Percentiles rank a stretch among this genome's conserved stretches.
phyloP scores from a whole-genome alignment of 2,113 vertebrate species.

The Lophotis ruficrista region DNA sequence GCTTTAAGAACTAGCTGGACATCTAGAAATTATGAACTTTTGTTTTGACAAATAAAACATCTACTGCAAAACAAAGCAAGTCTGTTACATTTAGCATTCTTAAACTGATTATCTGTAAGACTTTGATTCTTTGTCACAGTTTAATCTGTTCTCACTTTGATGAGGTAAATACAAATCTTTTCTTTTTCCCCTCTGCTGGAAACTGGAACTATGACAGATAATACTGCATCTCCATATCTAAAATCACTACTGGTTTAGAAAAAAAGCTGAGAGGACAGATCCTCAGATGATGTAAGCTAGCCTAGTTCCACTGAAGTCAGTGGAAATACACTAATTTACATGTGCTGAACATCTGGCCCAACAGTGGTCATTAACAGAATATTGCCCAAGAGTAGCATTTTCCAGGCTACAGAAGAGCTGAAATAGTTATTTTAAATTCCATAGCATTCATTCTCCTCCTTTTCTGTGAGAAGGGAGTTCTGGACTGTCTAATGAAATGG shows the following conservation, averaged over 20 bases:
- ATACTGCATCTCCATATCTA: not conserved
- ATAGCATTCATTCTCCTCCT: not conserved
- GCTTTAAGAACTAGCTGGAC: not conserved
- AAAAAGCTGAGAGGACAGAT: slow-evolving; percentile 10
- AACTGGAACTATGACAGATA: not conserved
- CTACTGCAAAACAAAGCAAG: not conserved
- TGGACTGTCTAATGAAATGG: not conserved
- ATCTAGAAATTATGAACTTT: not conserved
- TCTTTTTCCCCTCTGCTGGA: not conserved
- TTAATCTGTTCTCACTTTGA: not conserved
- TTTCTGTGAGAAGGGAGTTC: not conserved
- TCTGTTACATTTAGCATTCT: not conserved
- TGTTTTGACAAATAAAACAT: not conserved
- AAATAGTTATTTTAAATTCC: slow-evolving; percentile 23
- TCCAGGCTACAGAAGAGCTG: slow-evolving; percentile 6
- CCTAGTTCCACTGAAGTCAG: slow-evolving; percentile 20
- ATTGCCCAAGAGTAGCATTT: slow-evolving; percentile 49
- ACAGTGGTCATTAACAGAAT: slow-evolving; percentile 14
- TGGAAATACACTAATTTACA: slow-evolving; percentile 29
- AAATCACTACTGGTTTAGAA: not conserved
- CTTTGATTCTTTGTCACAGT: not conserved
- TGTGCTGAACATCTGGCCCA: slow-evolving; percentile 39
- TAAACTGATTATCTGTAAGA: not conserved
- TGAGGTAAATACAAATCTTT: not conserved
- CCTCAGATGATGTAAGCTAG: not conserved